These are phyloP conservation scores for Forpus xanthops DNA, from an alignment of 2,797 vertebrate genomes.

Conservation along the genomic window DNA sequence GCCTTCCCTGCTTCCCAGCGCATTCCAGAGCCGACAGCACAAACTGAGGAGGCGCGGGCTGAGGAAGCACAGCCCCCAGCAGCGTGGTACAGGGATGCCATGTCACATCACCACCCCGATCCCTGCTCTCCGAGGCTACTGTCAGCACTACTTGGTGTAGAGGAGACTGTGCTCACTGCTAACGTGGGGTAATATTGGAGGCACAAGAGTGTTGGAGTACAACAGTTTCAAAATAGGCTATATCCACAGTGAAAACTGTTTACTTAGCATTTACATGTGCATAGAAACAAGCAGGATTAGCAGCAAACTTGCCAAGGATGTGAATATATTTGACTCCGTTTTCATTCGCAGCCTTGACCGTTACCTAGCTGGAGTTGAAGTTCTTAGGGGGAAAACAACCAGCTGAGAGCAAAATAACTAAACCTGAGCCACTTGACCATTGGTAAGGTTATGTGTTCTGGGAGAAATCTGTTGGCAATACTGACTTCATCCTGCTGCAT, in stretches of 20 bases:
- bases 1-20: neutral
- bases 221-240: neutral
- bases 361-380: neutral
- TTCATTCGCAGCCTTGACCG: constrained; percentile 5
- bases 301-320: constrained; percentile 37
- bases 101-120: neutral
- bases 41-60: neutral
- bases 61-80: neutral
- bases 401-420: neutral
- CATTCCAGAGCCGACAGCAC: neutral
- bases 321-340: constrained; percentile 2
- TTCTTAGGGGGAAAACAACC: neutral
- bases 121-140: neutral
- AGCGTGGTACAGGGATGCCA: neutral
- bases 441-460: neutral
- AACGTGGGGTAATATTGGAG: neutral
- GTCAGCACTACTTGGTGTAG: neutral
- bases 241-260: neutral
- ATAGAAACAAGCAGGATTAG: neutral
- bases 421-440: neutral
- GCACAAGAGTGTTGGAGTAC: neutral
- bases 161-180: neutral
- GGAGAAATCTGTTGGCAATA: neutral
- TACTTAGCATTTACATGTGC: neutral
- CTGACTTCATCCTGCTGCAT: neutral